These are phyloP conservation scores for Lepidothrix coronata DNA, from an alignment of 2,113 vertebrate species.

Conservation along the genomic window DNA sequence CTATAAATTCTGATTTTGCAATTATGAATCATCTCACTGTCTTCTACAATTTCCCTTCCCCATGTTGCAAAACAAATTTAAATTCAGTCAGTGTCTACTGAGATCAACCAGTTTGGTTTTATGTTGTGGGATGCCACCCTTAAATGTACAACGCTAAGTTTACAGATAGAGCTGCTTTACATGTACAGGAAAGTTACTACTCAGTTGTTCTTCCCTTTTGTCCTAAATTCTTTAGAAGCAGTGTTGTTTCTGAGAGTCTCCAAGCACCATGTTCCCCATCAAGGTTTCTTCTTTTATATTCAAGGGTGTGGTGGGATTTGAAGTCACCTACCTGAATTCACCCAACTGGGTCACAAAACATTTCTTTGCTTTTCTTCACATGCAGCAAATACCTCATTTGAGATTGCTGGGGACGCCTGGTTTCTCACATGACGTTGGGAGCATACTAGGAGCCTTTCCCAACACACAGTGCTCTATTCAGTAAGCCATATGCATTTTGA, in stretches of 20 bases:
- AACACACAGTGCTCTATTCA: neutral
- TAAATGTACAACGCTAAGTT: neutral
- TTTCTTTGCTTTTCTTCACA: constrained; percentile 69
- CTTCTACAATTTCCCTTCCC: neutral
- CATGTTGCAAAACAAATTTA: neutral
- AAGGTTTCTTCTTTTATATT: neutral
- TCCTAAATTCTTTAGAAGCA: neutral
- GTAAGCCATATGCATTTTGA: neutral
- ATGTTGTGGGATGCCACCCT: neutral
- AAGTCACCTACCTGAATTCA: constrained; percentile 61
- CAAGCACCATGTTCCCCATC: neutral
- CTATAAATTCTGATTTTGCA: neutral
- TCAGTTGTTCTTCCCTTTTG: neutral
- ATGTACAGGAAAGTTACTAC: neutral
- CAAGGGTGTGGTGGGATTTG: neutral
- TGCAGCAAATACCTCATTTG: constrained; percentile 41
- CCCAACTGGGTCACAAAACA: constrained; percentile 76
- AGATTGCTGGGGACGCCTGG: neutral
- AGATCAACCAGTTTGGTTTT: neutral
- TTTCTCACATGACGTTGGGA: neutral
- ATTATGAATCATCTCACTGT: neutral
- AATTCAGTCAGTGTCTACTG: neutral
- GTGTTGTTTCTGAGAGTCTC: neutral
- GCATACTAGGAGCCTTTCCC: neutral
- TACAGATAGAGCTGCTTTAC: neutral